Base-by-base conservation (phyloP, 2,113 vertebrate species). In the Cyanocitta stelleri region DNA sequence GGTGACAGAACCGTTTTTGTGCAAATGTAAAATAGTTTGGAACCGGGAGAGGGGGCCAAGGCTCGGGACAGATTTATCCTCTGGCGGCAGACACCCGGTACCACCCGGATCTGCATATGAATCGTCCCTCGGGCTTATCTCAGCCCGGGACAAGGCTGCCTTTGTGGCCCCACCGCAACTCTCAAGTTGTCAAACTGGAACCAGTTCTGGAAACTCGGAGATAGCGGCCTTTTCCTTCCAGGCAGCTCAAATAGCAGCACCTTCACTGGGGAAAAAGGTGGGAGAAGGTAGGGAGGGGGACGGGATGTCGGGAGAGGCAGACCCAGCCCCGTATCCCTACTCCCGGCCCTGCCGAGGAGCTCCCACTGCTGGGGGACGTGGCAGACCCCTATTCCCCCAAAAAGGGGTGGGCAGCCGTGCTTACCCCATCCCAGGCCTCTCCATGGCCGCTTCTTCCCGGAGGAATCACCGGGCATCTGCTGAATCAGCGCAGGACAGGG, bases 41-140 rank as follows among this genome's bases (percentile, higher is more conserved):
- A 85, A 63, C 44, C 32, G 21, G 89, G 87, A 72, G 77, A 55
- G 64, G 72, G 66, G 72, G 48, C 72, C 77, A 9, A 55, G 86
- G 83, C 88, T 52, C 8, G 72, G 78, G 71, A 46, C 80, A 78
- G 89, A 81, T 90, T 93, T 84, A 66, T 90, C 89, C 95, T 39
- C 85, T 72, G 63, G 35, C 88, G n/a, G 85, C 89, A 94, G 93
- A 93, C 92, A 79, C 75, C 67, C 88, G 3, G 78, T 77, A 58
- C 75, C 95, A 46, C 73, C 75, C 72, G 26, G 85, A 95, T 95
- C 95, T 96, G 95, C 97, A 96, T 90, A 93, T 89, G 94, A 97
- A 96, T 96, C 67, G 11, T 68, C 22, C 62, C 62, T 15, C 61
- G 41, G 84, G 91, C 48, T 89, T 72, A 88, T 94, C 81, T 44